phyloP scores from a whole-genome alignment of 2,113 vertebrate genomes.

The Shinisaurus crocodilurus region DNA sequence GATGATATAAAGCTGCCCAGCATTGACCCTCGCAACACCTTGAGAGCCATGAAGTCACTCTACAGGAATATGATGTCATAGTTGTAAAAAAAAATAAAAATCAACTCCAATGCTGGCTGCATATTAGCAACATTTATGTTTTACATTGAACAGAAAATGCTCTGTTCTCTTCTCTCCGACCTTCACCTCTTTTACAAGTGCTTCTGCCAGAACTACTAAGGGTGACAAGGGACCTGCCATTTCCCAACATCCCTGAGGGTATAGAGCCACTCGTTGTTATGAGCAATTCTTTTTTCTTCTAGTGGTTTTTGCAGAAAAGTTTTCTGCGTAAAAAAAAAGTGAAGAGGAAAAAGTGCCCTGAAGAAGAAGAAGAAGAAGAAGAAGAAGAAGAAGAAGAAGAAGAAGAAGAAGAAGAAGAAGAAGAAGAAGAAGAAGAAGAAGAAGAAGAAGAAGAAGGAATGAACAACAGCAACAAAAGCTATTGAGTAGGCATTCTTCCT shows the following conservation, averaged over 20 bases:
- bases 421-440: too few relatives aligned
- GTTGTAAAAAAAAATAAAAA: slow-evolving; percentile 71
- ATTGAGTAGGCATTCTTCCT: slow-evolving; percentile 32
- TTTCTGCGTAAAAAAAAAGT: slow-evolving; percentile 44
- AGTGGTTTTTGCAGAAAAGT: slow-evolving; percentile 72
- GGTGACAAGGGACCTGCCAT: slow-evolving; percentile 56
- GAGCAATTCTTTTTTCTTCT: slow-evolving; percentile 71
- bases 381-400: too few relatives aligned
- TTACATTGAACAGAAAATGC: slow-evolving; percentile 70
- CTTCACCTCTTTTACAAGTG: slow-evolving; percentile 62
- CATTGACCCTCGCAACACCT: slow-evolving; percentile 27
- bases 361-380: too few relatives aligned
- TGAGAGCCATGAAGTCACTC: slow-evolving; percentile 72
- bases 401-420: too few relatives aligned
- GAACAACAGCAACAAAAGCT: slow-evolving; percentile 64
- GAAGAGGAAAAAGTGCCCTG: slow-evolving; percentile 30
- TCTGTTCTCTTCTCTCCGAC: slow-evolving; percentile 68
- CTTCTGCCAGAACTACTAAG: slow-evolving; percentile 63
- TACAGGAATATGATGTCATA: slow-evolving; percentile 74
- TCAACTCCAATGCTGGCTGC: slow-evolving; percentile 61
- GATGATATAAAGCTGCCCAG: not conserved
- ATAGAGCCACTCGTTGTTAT: slow-evolving; percentile 69
- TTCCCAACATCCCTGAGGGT: slow-evolving; percentile 62
- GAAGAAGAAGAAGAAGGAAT: too few relatives aligned
- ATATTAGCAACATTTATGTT: slow-evolving; percentile 68